These are phyloP conservation scores for Vanessa cardui DNA, from an alignment of 2,888 invertebrate genomes.

Conservation along the genomic window DNA sequence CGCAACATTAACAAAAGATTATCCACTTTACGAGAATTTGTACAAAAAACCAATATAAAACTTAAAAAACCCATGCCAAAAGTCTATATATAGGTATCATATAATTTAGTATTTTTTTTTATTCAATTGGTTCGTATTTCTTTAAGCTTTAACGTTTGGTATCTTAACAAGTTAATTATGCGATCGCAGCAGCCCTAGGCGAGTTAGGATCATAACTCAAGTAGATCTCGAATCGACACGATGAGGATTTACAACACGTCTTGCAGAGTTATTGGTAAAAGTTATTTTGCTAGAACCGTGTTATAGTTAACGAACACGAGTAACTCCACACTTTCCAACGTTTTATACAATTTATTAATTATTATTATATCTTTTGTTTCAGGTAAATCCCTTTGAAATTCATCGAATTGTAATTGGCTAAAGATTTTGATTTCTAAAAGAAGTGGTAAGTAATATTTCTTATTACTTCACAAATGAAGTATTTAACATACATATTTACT, in stretches of 20 bases:
- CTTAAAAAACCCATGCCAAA: no score
- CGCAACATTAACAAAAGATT: no score
- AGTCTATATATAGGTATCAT: no score
- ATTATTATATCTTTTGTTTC: constrained; percentile 31
- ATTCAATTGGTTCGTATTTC: neutral
- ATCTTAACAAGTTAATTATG: neutral
- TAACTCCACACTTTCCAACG: constrained; percentile 35
- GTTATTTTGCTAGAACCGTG: constrained; percentile 39
- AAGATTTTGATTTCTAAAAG: no score
- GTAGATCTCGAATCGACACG: constrained; percentile 64
- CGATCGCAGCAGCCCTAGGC: constrained; percentile 27
- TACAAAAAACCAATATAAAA: no score
- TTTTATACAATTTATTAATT: constrained; percentile 24
- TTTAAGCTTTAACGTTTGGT: neutral
- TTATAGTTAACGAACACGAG: constrained; percentile 37
- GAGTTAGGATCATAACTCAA: constrained; percentile 55
- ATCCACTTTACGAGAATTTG: no score
- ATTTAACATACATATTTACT: no score
- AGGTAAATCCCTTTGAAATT: constrained; percentile 20
- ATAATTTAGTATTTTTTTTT: no score
- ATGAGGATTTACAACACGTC: constrained; percentile 42
- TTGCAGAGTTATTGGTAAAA: constrained; percentile 39
- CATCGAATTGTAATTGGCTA: no score
- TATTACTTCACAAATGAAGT: no score
- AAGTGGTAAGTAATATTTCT: no score